Evolutionary conservation across 2,113 vertebrate species (phyloP), one percentile per base, ranked within the genome.

Genomic region (Anguilla rostrata): DNA sequence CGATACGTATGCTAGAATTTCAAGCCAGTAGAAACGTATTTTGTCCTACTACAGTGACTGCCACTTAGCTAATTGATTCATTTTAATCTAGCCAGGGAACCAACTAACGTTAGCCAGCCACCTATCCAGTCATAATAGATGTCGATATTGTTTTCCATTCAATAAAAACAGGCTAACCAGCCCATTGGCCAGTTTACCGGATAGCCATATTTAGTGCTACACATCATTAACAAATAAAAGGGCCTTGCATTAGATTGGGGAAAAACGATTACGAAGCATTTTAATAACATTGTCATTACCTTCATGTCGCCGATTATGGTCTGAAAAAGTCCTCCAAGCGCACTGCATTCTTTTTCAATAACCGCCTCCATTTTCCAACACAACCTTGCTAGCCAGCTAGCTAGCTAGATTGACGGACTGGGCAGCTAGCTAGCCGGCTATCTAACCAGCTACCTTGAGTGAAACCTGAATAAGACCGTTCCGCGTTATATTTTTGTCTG

Each of bases 261-360:
- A 75, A 75, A 75, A n/a, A 75, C 2, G n/a, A 71, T 3, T 2
- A 71, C 26, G 9, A 29, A 34, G 26, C 9, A 6, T 66, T 75
- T 75, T 29, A 29, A 12, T 75, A 11, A 26, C 14, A 80, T 80
- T 39, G 34, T 82, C n/a, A n/a, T 90, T 92, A 95, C 95, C 94
- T 95, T 95, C 94, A 96, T 95, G 90, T 96, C 95, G 84, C 90
- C 93, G 16, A 96, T 94, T 41, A 95, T 92, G 1, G 93, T 94
- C 88, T 96, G 95, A 93, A 96, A 96, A 16, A 96, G 94, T 84
- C 94, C 95, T 85, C 95, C 95, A 86, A 96, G 93, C 86, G 95
- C 95, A 91, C 95, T 95, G 93, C 95, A 95, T 88, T 96, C 95
- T 84, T 94, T 92, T 91, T 96, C 95, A 92, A 95, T 94, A 85